These are phyloP conservation scores for Drosophila niveifrons DNA, from an alignment of 2,888 invertebrate genomes.

Conservation along the genomic window DNA sequence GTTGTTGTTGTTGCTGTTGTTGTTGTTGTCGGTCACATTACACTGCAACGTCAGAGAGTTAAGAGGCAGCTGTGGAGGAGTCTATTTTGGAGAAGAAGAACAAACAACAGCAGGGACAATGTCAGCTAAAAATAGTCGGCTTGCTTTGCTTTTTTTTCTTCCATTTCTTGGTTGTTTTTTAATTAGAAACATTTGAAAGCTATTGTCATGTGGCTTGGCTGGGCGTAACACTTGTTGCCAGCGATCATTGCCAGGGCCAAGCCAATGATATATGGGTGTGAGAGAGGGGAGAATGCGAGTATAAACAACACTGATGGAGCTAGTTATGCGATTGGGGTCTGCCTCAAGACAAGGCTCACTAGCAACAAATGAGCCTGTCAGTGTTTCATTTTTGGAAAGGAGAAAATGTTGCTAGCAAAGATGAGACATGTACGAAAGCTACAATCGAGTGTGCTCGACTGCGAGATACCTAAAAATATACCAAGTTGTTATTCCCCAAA, in stretches of 20 bases:
- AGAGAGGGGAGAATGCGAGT: constrained; percentile 20
- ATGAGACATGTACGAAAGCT: not conserved
- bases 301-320: constrained; percentile 25
- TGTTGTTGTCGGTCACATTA: constrained; percentile 64
- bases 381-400: constrained; percentile 12
- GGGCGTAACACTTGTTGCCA: constrained; percentile 71
- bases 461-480: too few relatives aligned
- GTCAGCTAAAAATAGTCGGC: constrained; percentile 54
- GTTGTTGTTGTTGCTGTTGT: not conserved
- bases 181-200: constrained; percentile 80
- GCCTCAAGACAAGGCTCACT: constrained; percentile 59
- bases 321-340: constrained; percentile 26
- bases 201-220: constrained; percentile 63
- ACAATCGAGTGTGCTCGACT: too few relatives aligned
- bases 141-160: constrained; percentile 12
- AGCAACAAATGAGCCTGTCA: constrained; percentile 75
- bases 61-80: constrained; percentile 59
- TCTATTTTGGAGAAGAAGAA: constrained; percentile 7
- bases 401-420: not conserved
- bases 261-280: constrained; percentile 57
- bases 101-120: constrained; percentile 36
- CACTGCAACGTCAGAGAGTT: constrained; percentile 65
- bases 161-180: constrained; percentile 50
- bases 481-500: too few relatives aligned
- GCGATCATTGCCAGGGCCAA: constrained; percentile 70